Evolutionary conservation across 23 tunicate species (phyloP), one percentile per base, ranked within the genome.

Genomic region (Ciona savignyi): DNA sequence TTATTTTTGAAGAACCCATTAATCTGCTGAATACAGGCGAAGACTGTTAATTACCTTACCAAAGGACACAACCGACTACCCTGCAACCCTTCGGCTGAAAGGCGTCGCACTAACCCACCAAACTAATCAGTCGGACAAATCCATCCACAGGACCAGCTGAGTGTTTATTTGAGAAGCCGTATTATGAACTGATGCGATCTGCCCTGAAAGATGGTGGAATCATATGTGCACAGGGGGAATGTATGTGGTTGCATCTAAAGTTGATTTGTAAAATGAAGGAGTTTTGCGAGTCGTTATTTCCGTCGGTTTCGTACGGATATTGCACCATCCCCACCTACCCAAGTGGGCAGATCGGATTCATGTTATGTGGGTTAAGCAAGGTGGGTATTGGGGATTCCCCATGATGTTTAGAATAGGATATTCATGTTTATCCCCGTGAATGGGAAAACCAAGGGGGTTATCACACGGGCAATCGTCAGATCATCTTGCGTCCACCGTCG

Each of bases 341-440:
- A 70, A 91, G 97, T 62, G 97, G 97, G 3, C 97, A 91, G 70
- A 91, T 91, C 30, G 97, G 97, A 2, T 91, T 84, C 63, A 76
- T 91, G 68, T 34, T 91, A 62, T 91, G 97, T 67, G 69, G 93
- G 23, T 61, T 66, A 26, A 76, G 66, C 29, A 56, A 80, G 81
- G 96, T 86, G 51, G 6, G 56, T 42, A 15, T 42, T 15, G 56
- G n/a, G n/a, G n/a, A n/a, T n/a, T n/a, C n/a, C n/a, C 30, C 22
- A 3, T n/a, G n/a, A n/a, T n/a, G n/a, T n/a, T n/a, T n/a, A n/a
- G n/a, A n/a, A n/a, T n/a, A n/a, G n/a, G n/a, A n/a, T n/a, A n/a
- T n/a, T n/a, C n/a, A n/a, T n/a, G n/a, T n/a, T n/a, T n/a, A n/a
- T n/a, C n/a, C n/a, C n/a, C n/a, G n/a, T n/a, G n/a, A n/a, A n/a